Conservation (phyloP, 2,888 invertebrate genomes). For the Notodonta dromedarius region DNA sequence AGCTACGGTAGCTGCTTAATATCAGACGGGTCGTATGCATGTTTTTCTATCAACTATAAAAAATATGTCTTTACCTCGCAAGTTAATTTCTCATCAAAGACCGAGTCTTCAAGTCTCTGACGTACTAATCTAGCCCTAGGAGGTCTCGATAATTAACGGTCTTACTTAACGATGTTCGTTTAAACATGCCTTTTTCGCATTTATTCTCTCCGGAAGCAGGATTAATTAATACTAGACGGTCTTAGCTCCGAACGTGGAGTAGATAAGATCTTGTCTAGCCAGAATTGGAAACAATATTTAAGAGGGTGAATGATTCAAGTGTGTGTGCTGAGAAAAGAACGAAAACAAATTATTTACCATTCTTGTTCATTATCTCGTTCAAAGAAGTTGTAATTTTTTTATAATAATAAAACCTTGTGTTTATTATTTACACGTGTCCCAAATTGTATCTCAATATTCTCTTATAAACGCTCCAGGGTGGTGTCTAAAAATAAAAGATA, state of each 20-base stretch:
- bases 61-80: background rate
- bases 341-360: too few species aligned
- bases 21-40: too few species aligned
- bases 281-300: background rate
- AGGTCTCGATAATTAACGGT: slow-evolving; percentile 55
- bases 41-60: background rate
- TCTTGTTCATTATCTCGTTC: too few species aligned
- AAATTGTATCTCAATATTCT: too few species aligned
- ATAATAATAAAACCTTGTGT: too few species aligned
- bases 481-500: too few species aligned
- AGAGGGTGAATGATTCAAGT: background rate
- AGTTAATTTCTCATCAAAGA: background rate
- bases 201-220: slow-evolving; percentile 42
- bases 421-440: too few species aligned
- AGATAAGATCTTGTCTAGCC: background rate
- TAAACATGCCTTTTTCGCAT: slow-evolving; percentile 42
- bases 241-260: slow-evolving; percentile 25
- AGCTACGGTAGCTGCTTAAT: too few species aligned
- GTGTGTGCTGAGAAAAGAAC: too few species aligned
- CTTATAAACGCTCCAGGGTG: too few species aligned
- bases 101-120: slow-evolving; percentile 15
- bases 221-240: slow-evolving; percentile 44
- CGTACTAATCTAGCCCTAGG: slow-evolving; percentile 41
- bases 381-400: too few species aligned
- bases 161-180: slow-evolving; percentile 49